These are phyloP conservation scores for Ischnus inquisitorius DNA, from an alignment of 2,888 invertebrate genomes.

Conservation along the genomic window DNA sequence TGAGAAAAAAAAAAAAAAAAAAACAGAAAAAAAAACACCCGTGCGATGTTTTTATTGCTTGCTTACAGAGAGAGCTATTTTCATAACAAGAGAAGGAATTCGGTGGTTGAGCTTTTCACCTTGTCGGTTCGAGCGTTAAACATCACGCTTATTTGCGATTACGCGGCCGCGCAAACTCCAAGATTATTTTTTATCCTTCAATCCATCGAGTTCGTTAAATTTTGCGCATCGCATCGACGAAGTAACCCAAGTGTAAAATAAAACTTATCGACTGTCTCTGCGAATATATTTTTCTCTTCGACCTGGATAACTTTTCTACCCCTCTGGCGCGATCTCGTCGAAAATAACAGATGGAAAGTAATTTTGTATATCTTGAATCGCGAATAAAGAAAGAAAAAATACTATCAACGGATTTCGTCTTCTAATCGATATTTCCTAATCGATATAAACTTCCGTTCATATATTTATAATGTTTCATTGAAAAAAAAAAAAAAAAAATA, in stretches of 20 bases:
- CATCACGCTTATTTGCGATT: not conserved
- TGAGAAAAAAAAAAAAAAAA: slow-evolving; percentile 16
- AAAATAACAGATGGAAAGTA: not conserved
- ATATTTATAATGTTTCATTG: not conserved
- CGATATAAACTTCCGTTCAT: not conserved
- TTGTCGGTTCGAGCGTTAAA: slow-evolving; percentile 8
- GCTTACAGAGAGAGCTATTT: slow-evolving; percentile 39
- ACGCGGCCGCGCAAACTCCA: slow-evolving; percentile 8
- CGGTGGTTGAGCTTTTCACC: not conserved
- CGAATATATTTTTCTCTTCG: not conserved
- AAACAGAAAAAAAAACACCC: slow-evolving; percentile 9
- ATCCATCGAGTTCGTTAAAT: not conserved
- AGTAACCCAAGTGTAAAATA: not conserved
- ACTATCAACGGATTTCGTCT: not conserved
- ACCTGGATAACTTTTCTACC: not conserved
- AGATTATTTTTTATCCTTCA: not conserved
- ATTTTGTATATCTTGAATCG: too few species aligned
- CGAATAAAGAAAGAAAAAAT: not conserved
- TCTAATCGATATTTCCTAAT: not conserved
- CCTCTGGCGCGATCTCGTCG: not conserved
- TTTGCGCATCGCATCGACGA: not conserved
- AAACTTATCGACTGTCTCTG: not conserved
- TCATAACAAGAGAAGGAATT: not conserved
- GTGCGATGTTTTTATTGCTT: slow-evolving; percentile 36
- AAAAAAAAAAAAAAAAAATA: not conserved